Conservation (phyloP, 1,140 invertebrate species). For the Drosophila arizonae region DNA sequence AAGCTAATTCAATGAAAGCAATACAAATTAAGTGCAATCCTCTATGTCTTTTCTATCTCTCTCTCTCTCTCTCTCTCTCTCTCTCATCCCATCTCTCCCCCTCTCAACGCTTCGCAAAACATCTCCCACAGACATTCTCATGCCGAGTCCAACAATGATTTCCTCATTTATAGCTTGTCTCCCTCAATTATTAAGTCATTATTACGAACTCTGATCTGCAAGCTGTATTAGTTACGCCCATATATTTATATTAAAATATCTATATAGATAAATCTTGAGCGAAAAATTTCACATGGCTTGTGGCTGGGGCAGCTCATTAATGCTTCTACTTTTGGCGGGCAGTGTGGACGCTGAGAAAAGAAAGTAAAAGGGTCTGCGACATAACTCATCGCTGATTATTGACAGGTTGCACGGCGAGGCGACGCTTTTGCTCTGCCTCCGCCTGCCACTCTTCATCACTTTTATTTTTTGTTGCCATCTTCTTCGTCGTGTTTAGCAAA, state of each 20-base stretch:
- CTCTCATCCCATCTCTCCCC: too few species aligned
- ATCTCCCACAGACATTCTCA: neutral
- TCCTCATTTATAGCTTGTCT: constrained; percentile 3
- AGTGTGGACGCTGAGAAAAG: constrained; percentile 52
- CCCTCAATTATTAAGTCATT: constrained; percentile 74
- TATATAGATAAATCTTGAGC: constrained; percentile 1
- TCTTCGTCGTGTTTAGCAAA: neutral
- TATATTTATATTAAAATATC: constrained; percentile 9
- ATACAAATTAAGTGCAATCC: too few species aligned
- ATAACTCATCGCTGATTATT: constrained; percentile 69
- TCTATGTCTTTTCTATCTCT: too few species aligned
- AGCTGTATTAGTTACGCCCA: constrained; percentile 31
- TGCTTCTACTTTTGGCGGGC: constrained; percentile 33
- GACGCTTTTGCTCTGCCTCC: constrained; percentile 10
- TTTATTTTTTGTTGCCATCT: constrained; percentile 9
- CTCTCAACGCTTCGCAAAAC: too few species aligned
- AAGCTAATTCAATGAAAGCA: too few species aligned
- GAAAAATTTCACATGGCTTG: constrained; percentile 58
- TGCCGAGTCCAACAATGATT: constrained; percentile 8
- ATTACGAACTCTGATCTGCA: constrained; percentile 32
- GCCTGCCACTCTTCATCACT: constrained; percentile 13
- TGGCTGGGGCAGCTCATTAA: constrained; percentile 27
- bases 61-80: too few species aligned
- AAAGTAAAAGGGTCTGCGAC: constrained; percentile 74
- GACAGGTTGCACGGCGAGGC: constrained; percentile 48